Base-by-base conservation (phyloP, 2,888 invertebrate species). In the Diaprepes abbreviatus region DNA sequence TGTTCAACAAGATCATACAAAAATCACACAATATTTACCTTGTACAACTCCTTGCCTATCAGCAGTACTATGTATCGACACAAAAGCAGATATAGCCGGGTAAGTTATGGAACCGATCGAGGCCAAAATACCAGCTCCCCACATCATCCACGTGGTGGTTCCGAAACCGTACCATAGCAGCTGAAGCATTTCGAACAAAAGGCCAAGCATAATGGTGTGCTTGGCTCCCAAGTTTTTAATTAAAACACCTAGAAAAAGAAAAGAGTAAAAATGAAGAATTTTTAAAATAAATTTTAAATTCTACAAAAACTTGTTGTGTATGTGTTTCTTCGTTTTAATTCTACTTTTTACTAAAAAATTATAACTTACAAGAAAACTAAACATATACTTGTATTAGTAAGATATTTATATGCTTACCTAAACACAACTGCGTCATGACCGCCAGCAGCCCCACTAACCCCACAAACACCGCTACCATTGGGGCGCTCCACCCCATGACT, bases 141-240 rank as follows among this genome's bases (percentile, higher is more conserved):
- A 99, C 96, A 99, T 98, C 94, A 99, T 97, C 97, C 97, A 98
- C 73, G 92, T 93, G 79, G 96, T 93, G 77, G 96, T 96, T 65
- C 97, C 97, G 81, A 98, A 96, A 38, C 98, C 98, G 83, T 96
- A 98, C 94, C 97, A 97, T 87, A 97, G 92, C 74, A 99, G 88
- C 85, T 99, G 98, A 77, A 97, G 88, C 91, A 97, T 94, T 87
- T 99, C 98, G 86, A 98, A 97, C 73, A 96, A 86, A 74, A 99
- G 89, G 60, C 98, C 99, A 81, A 98, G 88, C 90, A 99, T 96
- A 78, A 99, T 99, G 64, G 98, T 96, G 83, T 96, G 95, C 85
- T 98, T 98, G 75, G 95, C 93, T 77, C 98, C 98, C 57, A 97
- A 89, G 75, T 92, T 91, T 82, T 89, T 90, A 85, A 88, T 88